Base-by-base conservation (phyloP, 2,113 vertebrate species). In the Litocranius walleri region DNA sequence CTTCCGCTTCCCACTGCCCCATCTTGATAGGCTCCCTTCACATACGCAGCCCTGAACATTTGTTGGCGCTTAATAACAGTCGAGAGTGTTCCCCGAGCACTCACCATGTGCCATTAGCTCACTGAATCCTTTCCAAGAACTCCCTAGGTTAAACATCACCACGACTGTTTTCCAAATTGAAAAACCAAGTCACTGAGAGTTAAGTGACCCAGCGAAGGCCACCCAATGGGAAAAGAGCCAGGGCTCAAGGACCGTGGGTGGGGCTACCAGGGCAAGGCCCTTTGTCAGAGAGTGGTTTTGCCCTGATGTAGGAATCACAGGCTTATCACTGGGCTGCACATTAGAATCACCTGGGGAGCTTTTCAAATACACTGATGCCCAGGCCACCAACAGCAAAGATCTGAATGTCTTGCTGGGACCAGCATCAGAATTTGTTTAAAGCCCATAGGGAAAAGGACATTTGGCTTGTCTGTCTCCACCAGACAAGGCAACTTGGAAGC, bases 41-140 rank as follows among this genome's bases (percentile, higher is more conserved):
- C 23, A 0, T 1, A 1, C 1, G 50, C 48, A 13, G 15, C 33
- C 25, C 1, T 5, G 77, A 6, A 29, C 33, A 21, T 56, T 13
- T 14, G 15, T 54, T 23, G 23, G 50, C 6, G 6, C 59, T 48
- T 48, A 45, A 4, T 17, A 77, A 59, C 43, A 33, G 14, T 0
- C 6, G 21, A 19, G 10, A 4, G 2, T 10, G 15, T 59, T 54
- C 6, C 3, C 80, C 7, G 40, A 36, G 43, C 19, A 0, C 48
- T 30, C 19, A 2, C 0, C 5, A 6, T 9, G 15, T 7, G 36
- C n/a, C 43, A 5, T 52, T 5, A 27, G n/a, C 67, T 92, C 64
- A 27, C 1, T 14, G n/a, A 36, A 33, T 16, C 77, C 71, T 81
- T 74, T 48, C 84, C n/a, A 50, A 36, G 23, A 36, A 56, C 54